Base-by-base conservation (phyloP, 2,113 vertebrate genomes). In the Apeltes quadracus region DNA sequence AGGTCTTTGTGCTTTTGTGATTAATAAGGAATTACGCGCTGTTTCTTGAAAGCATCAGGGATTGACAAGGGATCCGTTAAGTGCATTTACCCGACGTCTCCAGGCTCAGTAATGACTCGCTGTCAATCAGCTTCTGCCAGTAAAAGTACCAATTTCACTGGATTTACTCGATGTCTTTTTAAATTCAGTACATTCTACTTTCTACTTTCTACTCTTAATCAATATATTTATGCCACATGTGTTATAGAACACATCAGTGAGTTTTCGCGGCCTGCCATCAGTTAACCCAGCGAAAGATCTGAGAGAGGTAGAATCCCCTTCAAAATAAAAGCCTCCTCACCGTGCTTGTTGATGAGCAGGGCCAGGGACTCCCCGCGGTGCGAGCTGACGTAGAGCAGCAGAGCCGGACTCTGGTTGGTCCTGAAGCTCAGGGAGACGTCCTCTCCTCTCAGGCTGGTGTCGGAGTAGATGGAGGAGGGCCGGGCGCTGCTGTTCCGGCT, bases 351-450 rank as follows among this genome's bases (percentile, higher is more conserved):
- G 48, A 98, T 92, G 76, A 95, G 91, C 61, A 97, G 55, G 0
- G 95, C 95, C 74, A 98, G 91, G 50, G 95, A 95, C 69, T 97
- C 95, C 73, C 93, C 92, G 87, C 95, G 93, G 91, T 94, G 94
- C 16, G 95, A 96, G 79, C 79, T 94, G 72, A 95, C 73, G 22
- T 95, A 94, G 48, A 98, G 91, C 16, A 98, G 92, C 59, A 97
- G 85, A 57, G 94, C 93, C 2, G 97, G 96, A 0, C 92, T 89
- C 9, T 93, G 93, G 14, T 83, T 92, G 27, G 95, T 98, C 72
- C 95, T 93, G 88, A 98, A 98, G 74, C 94, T 93, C 75, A 98
- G 88, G 0, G 90, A 88, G 78, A 98, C 86, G 32, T 48, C 86
- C 85, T 98, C 97, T 46, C 83, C 92, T 78, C 86, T 90, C 71